Evolutionary conservation across 2,888 invertebrate genomes (phyloP).

Genomic region (Erynnis tages): DNA sequence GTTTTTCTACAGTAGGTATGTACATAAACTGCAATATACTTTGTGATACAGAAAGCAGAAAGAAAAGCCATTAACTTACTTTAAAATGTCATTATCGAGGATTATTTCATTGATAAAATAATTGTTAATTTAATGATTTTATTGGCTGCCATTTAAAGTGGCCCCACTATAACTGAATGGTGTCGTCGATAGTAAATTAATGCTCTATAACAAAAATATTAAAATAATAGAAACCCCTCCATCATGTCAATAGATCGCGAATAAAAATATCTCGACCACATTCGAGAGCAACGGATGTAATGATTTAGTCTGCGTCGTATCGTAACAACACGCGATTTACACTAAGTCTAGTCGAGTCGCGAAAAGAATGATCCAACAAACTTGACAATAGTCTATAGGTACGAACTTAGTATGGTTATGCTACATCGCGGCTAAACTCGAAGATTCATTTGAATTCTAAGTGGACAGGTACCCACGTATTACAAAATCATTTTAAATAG

Average conservation of each 20-base stretch:
- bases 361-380: slow-evolving; percentile 23
- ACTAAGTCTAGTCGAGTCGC: slow-evolving; percentile 10
- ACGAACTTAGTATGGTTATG: slow-evolving; percentile 24
- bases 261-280: slow-evolving; percentile 7
- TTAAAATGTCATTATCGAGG: too few relatives aligned
- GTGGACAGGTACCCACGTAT: slow-evolving; percentile 13
- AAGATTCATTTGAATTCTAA: slow-evolving; percentile 26
- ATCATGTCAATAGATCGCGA: slow-evolving; percentile 4
- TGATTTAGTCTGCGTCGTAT: slow-evolving; percentile 28
- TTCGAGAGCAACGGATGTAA: slow-evolving; percentile 29
- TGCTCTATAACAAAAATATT: too few relatives aligned
- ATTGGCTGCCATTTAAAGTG: too few relatives aligned
- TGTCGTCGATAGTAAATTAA: too few relatives aligned
- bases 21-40: neutral
- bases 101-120: too few relatives aligned
- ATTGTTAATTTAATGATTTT: too few relatives aligned
- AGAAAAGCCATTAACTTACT: too few relatives aligned
- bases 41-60: too few relatives aligned
- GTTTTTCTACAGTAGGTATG: neutral
- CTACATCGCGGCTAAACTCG: slow-evolving; percentile 4
- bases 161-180: too few relatives aligned
- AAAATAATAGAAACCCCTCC: neutral
- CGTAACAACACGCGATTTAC: slow-evolving; percentile 12
- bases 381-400: too few relatives aligned
- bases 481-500: slow-evolving; percentile 27